A percentile compares a stretch with the other conserved stretches of the same genome.
Evolutionary conservation across 2,888 invertebrate species (phyloP).

Genomic region (Andrena hattorfiana): DNA sequence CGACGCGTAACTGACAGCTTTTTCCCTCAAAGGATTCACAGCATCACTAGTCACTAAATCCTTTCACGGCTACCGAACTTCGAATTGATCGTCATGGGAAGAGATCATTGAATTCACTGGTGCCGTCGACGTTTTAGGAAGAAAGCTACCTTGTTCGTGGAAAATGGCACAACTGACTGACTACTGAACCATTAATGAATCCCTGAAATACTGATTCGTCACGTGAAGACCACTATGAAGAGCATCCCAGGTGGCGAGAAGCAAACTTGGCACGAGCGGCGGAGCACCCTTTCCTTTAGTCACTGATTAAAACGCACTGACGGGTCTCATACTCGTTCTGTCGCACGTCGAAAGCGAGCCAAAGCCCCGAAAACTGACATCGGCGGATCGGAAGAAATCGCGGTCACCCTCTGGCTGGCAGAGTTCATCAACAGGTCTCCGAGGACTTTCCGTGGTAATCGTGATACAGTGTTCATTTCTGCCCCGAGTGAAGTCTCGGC

Average conservation of each 20-base stretch:
- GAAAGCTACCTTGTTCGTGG: background rate
- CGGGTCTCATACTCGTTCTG: background rate
- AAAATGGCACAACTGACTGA: background rate
- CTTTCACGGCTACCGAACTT: background rate
- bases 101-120: background rate
- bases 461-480: background rate
- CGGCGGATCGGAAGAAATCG: background rate
- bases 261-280: background rate
- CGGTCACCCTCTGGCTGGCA: slow-evolving; percentile 6
- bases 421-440: slow-evolving; percentile 69
- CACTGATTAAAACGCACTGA: slow-evolving; percentile 4
- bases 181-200: too few species aligned
- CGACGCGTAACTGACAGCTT: background rate
- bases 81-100: background rate
- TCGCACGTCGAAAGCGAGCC: background rate
- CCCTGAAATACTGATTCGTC: background rate
- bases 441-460: slow-evolving; percentile 6
- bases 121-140: background rate
- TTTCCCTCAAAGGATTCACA: slow-evolving; percentile 3
- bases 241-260: background rate
- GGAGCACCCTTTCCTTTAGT: background rate
- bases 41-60: slow-evolving; percentile 6
- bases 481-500: background rate
- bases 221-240: background rate
- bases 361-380: background rate